A percentile compares a stretch with the other conserved stretches of the same genome.
Evolutionary conservation across 2,888 invertebrate species (phyloP).

Genomic region (Clostera curtula): DNA sequence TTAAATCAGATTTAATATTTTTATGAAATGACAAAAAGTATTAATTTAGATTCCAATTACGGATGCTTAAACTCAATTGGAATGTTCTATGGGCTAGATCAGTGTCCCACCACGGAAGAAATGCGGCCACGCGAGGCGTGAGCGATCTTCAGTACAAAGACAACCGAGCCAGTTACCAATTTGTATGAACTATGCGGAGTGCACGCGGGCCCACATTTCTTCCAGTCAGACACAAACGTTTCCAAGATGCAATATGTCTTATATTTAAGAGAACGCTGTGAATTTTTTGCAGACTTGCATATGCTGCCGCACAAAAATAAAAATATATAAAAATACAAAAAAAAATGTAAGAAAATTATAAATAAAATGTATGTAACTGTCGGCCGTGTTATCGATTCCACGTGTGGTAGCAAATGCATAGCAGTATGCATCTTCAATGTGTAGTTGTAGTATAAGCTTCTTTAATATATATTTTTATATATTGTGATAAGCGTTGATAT

Average conservation of each 20-base stretch:
- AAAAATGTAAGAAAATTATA: slow-evolving; percentile 34
- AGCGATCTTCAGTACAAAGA: slow-evolving; percentile 56
- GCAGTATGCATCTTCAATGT: slow-evolving; percentile 66
- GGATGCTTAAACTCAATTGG: slow-evolving; percentile 46
- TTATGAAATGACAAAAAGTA: slow-evolving; percentile 71
- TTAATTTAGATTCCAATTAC: slow-evolving; percentile 56
- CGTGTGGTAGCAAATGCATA: slow-evolving; percentile 71
- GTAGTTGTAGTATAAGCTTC: slow-evolving; percentile 71
- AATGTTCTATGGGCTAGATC: slow-evolving; percentile 34
- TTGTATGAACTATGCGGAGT: slow-evolving; percentile 30
- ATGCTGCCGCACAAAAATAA: slow-evolving; percentile 72
- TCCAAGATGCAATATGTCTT: slow-evolving; percentile 53
- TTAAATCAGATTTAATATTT: slow-evolving; percentile 55
- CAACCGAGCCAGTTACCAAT: slow-evolving; percentile 66
- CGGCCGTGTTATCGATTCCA: slow-evolving; percentile 49
- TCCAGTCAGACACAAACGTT: slow-evolving; percentile 38
- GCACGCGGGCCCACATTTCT: slow-evolving; percentile 36
- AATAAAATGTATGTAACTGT: slow-evolving; percentile 35
- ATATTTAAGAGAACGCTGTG: slow-evolving; percentile 59
- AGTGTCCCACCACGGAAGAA: slow-evolving; percentile 44
- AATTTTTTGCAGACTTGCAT: slow-evolving; percentile 63
- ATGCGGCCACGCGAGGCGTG: slow-evolving; percentile 34
- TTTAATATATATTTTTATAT: slow-evolving; percentile 74
- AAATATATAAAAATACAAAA: slow-evolving; percentile 30
- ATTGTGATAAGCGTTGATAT: slow-evolving; percentile 74